A percentile compares a stretch with the other conserved stretches of the same genome.
phyloP scores from a whole-genome alignment of 2,113 vertebrate species.

The Corydoras sp. region DNA sequence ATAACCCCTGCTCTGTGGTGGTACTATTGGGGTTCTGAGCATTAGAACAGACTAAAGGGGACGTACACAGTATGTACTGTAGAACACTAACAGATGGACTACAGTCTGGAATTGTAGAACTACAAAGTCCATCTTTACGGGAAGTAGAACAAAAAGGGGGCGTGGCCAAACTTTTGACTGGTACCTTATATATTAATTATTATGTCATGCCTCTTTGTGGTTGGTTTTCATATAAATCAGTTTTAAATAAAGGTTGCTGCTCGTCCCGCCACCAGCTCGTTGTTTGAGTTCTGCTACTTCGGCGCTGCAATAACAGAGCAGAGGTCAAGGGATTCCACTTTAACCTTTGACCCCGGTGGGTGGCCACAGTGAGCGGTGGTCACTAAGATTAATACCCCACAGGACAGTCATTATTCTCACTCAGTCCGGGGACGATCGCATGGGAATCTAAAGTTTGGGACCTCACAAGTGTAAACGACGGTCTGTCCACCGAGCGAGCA shows the following conservation, averaged over 20 bases:
- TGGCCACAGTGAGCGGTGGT: constrained; percentile 64
- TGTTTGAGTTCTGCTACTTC: constrained; percentile 35
- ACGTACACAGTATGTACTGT: too few relatives aligned
- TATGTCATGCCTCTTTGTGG: neutral
- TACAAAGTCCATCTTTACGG: too few relatives aligned
- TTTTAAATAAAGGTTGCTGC: too few relatives aligned
- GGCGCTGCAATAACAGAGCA: constrained; percentile 67
- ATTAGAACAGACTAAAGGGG: too few relatives aligned
- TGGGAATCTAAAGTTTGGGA: constrained; percentile 43
- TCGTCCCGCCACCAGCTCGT: constrained; percentile 41
- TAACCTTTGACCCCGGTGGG: constrained; percentile 66
- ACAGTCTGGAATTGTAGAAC: too few relatives aligned
- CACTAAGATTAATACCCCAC: constrained; percentile 71
- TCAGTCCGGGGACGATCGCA: constrained; percentile 43
- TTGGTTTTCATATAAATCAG: neutral
- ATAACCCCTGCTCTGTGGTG: too few relatives aligned
- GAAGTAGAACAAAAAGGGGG: too few relatives aligned
- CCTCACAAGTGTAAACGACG: constrained; percentile 8
- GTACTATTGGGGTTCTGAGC: too few relatives aligned
- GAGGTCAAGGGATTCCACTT: constrained; percentile 72
- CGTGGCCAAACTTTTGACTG: too few relatives aligned
- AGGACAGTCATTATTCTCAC: constrained; percentile 54
- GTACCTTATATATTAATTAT: neutral
- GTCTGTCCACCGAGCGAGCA: constrained; percentile 22
- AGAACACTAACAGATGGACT: too few relatives aligned